Evolutionary conservation across 2,113 vertebrate species (phyloP), one percentile per base, ranked within the genome.

Genomic region (Syngnathus floridae): DNA sequence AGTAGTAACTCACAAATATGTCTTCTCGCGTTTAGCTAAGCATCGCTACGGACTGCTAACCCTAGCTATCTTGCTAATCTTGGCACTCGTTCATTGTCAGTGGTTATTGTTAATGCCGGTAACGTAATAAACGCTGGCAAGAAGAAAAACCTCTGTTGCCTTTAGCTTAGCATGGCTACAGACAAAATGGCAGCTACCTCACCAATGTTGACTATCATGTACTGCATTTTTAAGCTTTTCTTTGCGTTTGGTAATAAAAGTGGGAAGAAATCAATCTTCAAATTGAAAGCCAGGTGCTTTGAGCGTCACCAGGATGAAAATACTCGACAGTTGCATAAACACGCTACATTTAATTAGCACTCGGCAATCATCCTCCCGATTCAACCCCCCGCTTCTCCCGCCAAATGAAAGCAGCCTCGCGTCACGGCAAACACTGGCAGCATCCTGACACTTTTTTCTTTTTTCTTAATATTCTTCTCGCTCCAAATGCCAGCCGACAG

Each of bases 401-500:
- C 38, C 40, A 38, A 60, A 60, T 60, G 14, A 22, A 41, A 12
- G 38, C 58, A 13, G 58, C 9, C 37, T 60, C 5, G n/a, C 56
- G 35, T 59, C 40, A 58, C 22, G 48, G 58, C 9, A 13, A 45
- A 72, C 67, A 74, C 63, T 67, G 60, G 19, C 54, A 66, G 58
- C 68, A 65, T 66, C 75, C 55, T 70, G 49, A 58, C 66, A 51
- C 67, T 35, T 69, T 58, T 48, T 11, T 75, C 75, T 81, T 65
- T 55, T 76, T 77, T 60, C 64, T 60, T 72, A 57, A 58, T 66
- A 59, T 75, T 54, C 73, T 61, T 66, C 72, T 77, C 59, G 11
- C 68, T 67, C 67, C 66, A 77, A 81, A 84, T 77, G 71, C 77
- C 78, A 64, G 75, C 77, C 65, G 72, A 69, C 78, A 78, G 88